Evolutionary conservation across 1,140 invertebrate species (phyloP).

Genomic region (Temnothorax longispinosus): DNA sequence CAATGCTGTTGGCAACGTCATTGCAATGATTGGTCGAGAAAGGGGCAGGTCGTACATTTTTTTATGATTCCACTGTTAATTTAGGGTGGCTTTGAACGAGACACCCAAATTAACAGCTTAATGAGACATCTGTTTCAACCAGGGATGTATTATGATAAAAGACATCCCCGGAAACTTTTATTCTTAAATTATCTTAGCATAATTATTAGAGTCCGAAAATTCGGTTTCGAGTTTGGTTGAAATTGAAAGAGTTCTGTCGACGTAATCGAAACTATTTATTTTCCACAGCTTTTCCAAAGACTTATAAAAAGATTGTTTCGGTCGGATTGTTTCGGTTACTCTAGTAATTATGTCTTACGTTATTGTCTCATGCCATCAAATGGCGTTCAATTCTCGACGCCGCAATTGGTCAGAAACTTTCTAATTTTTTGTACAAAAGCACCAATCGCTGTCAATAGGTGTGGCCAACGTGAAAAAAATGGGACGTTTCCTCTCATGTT

Average conservation of each 20-base stretch:
- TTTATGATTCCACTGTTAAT: not conserved
- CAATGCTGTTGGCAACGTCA: conserved; percentile 6
- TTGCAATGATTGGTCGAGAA: not conserved
- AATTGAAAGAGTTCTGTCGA: too few relatives aligned
- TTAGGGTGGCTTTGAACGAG: conserved; percentile 17
- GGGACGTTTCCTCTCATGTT: not conserved
- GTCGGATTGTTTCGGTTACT: too few relatives aligned
- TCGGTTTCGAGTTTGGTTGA: too few relatives aligned
- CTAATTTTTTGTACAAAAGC: not conserved
- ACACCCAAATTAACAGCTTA: not conserved
- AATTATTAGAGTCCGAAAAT: too few relatives aligned
- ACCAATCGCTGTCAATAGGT: not conserved
- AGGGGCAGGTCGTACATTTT: not conserved
- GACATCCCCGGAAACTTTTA: not conserved
- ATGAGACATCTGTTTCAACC: not conserved
- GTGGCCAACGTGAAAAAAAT: not conserved
- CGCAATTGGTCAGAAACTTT: not conserved
- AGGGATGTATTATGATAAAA: not conserved
- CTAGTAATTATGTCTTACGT: not conserved
- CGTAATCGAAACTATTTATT: too few relatives aligned
- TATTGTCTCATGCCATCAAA: not conserved
- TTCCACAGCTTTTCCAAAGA: too few relatives aligned
- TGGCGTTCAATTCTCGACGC: not conserved
- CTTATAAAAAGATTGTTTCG: too few relatives aligned
- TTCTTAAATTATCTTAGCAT: not conserved